Evolutionary conservation across 2,888 invertebrate species (phyloP).

Genomic region (Nebria brevicollis): DNA sequence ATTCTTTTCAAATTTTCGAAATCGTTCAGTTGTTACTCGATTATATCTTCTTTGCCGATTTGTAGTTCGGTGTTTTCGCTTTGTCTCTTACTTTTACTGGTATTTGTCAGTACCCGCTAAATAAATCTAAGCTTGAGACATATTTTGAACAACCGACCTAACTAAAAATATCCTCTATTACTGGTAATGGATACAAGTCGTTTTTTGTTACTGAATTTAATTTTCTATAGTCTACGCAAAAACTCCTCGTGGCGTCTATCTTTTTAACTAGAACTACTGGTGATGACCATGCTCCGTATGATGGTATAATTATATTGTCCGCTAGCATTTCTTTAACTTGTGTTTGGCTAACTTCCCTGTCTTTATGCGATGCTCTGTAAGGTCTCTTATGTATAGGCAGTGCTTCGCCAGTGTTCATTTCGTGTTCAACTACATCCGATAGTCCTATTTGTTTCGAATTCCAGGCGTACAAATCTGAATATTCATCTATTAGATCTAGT

Average conservation of each 20-base stretch:
- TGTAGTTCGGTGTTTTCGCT: neutral
- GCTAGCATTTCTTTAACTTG: slow-evolving; percentile 49
- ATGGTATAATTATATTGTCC: neutral
- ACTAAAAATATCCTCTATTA: no score
- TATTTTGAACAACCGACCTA: no score
- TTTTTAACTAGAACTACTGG: slow-evolving; percentile 48
- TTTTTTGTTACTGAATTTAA: slow-evolving; percentile 18
- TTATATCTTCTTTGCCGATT: neutral
- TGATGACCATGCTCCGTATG: slow-evolving; percentile 40
- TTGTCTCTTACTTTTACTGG: no score
- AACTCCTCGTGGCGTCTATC: slow-evolving; percentile 46
- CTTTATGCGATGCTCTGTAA: slow-evolving; percentile 49
- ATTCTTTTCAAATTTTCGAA: no score
- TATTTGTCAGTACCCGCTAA: no score
- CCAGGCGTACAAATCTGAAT: slow-evolving; percentile 47
- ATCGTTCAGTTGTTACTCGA: no score
- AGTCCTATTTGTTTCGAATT: slow-evolving; percentile 43
- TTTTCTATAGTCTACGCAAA: slow-evolving; percentile 49
- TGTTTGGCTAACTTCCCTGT: slow-evolving; percentile 45
- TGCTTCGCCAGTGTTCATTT: slow-evolving; percentile 47
- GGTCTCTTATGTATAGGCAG: slow-evolving; percentile 48
- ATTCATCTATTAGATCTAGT: neutral
- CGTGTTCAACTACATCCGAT: slow-evolving; percentile 48
- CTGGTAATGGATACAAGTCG: no score
- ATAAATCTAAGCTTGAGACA: no score